Evolutionary conservation across 2,888 invertebrate genomes (phyloP), one percentile per base, ranked within the genome.

Genomic region (Andrena chrysosceles): DNA sequence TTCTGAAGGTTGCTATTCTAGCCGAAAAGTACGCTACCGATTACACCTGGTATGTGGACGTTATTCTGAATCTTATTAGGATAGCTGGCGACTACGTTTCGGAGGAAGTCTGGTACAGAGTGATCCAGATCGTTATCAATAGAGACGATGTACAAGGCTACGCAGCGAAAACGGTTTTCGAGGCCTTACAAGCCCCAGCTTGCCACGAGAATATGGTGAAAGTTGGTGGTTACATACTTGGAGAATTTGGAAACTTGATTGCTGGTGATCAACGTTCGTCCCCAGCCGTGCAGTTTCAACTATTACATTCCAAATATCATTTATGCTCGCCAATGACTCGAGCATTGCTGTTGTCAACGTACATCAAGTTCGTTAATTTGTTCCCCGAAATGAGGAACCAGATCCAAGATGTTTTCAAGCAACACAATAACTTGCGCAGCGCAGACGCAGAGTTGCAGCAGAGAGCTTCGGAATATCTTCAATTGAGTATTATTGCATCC

Each of bases 131-230:
- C 93, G 99, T 99, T 49, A 99, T 99, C 88, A 99, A 99, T 94
- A 96, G 99, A 91, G 99, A 99, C 94, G 99, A 99, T 95, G 99
- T 99, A 1, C 99, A 99, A 95, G 99, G 99, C 26, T 99, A 99
- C 95, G 99, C 99, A 81, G 99, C 99, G 68, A 99, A 99, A 95
- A 99, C 99, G 73, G 99, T 99, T 31, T 99, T 99, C 95, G 99
- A 99, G 95, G 99, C 99, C 77, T 95, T 99, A 72, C 99, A 99
- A 95, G 99, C 99, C 48, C 99, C 99, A 26, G 99, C 99, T 33
- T 99, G 99, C 93, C 99, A 99, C 94, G 99, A 99, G 95, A 99
- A 99, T 94, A 99, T 99, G 99, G 99, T 99, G 1, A 99, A 99
- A 96, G 99, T 99, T 74, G 99, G 99, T 82, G 99, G 99, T 72